These are phyloP conservation scores for Theristicus caerulescens DNA, from an alignment of 2,113 vertebrate species.

Conservation along the genomic window DNA sequence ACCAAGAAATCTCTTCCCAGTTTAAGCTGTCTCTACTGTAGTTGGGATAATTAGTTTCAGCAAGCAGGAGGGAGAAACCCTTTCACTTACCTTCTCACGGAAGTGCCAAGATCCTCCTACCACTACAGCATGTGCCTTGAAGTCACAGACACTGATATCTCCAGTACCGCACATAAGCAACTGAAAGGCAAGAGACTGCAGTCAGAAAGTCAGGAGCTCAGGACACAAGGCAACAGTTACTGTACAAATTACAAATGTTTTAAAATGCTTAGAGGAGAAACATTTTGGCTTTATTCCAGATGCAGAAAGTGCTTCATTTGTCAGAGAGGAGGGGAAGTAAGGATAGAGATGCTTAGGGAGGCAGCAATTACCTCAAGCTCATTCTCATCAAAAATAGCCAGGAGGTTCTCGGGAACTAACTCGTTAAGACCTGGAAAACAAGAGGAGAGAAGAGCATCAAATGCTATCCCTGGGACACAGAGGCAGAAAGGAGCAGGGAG, in stretches of 20 bases:
- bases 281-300: neutral
- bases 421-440: slow-evolving; percentile 90
- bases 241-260: neutral
- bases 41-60: neutral
- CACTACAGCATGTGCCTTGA: slow-evolving; percentile 95
- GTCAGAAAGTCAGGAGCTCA: slow-evolving; percentile 3
- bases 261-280: neutral
- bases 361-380: slow-evolving; percentile 89
- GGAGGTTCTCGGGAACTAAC: slow-evolving; percentile 94
- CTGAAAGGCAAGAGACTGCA: slow-evolving; percentile 69
- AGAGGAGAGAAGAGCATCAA: neutral
- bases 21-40: neutral
- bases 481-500: neutral
- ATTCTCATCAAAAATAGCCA: slow-evolving; percentile 99
- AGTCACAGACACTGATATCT: slow-evolving; percentile 96
- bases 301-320: neutral
- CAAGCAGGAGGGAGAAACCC: neutral
- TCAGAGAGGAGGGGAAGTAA: neutral
- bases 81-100: slow-evolving; percentile 88
- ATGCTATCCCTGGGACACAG: neutral
- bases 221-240: neutral
- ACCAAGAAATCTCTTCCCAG: neutral
- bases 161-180: slow-evolving; percentile 98
- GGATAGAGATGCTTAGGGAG: neutral
- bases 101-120: slow-evolving; percentile 98